Evolutionary conservation across 2,888 invertebrate genomes (phyloP), one percentile per base, ranked within the genome.

Genomic region (Ophion ventricosus): DNA sequence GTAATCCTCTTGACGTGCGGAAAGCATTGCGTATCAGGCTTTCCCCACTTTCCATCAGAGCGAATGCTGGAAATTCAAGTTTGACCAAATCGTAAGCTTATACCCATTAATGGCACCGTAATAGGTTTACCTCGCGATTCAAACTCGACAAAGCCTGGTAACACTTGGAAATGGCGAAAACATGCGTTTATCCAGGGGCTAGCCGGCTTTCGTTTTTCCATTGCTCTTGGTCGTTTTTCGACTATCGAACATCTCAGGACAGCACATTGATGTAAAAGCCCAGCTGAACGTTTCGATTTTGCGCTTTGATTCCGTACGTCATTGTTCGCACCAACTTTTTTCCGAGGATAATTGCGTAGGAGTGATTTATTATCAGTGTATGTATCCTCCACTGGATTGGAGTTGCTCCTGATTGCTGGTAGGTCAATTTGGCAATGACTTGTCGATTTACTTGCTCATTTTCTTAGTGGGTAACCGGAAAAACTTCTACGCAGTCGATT

Each of bases 1-100:
- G 77, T 84, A 84, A 84, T 84, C 83, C 83, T 63, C 69, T 25
- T 80, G 76, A 84, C 77, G 80, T 73, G 77, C 35, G 76, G 77
- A 84, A 80, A 84, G 77, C 76, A 76, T 83, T 67, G 76, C 59
- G 59, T 63, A 76, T 80, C 80, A 49, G 63, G 77, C 20, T 49
- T 54, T 66, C 73, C 49, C 63, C 67, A 73, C 73, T 67, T 63
- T 26, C 61, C 63, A 61, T 72, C 73, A 73, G 80, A 84, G 59
- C 73, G 77, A 84, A 77, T 64, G 61, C 49, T 23, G 25, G 14
- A 59, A 73, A 69, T 40, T 57, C 61, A 54, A 43, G 83, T 73
- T 72, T 20, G 73, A 77, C 73, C 63, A 61, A 69, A 69, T 20
- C 67, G 57, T 76, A 67, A 74, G 61, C 66, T n/a, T 72, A 69